Evolutionary conservation across 2,888 invertebrate species (phyloP).

Genomic region (Cistogaster globosa): DNA sequence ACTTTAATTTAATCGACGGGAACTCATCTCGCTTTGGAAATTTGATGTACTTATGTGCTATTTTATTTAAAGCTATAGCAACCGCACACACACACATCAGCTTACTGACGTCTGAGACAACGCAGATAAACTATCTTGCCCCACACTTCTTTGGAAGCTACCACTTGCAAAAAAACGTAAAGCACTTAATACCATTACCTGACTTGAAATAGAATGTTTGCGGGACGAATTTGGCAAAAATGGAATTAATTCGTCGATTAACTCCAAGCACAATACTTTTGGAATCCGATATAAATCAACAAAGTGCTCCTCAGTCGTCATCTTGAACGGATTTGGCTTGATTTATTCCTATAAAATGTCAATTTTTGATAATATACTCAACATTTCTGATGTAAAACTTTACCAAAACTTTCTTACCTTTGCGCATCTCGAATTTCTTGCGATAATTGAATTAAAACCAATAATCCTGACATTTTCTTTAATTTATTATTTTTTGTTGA

Average conservation of each 20-base stretch:
- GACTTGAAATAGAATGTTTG: conserved; percentile 39
- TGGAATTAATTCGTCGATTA: conserved; percentile 46
- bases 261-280: conserved; percentile 47
- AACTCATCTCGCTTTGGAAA: conserved; percentile 48
- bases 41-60: conserved; percentile 42
- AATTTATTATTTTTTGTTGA: neutral
- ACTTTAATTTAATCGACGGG: conserved; percentile 34
- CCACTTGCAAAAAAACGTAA: conserved; percentile 54
- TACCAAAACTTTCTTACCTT: conserved; percentile 12
- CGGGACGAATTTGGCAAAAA: conserved; percentile 36
- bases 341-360: conserved; percentile 5
- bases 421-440: conserved; percentile 14
- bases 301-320: conserved; percentile 39
- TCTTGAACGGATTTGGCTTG: conserved; percentile 22
- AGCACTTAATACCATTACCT: conserved; percentile 26
- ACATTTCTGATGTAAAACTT: conserved; percentile 3
- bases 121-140: conserved; percentile 50
- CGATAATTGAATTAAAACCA: conserved; percentile 1
- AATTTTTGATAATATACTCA: conserved; percentile 1
- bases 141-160: conserved; percentile 51
- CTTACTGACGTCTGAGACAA: conserved; percentile 46
- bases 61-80: conserved; percentile 52
- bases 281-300: conserved; percentile 40
- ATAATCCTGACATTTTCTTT: neutral
- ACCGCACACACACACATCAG: conserved; percentile 7